Evolutionary conservation across 2,113 vertebrate species (phyloP).

Genomic region (Boulengeromyrus knoepffleri): DNA sequence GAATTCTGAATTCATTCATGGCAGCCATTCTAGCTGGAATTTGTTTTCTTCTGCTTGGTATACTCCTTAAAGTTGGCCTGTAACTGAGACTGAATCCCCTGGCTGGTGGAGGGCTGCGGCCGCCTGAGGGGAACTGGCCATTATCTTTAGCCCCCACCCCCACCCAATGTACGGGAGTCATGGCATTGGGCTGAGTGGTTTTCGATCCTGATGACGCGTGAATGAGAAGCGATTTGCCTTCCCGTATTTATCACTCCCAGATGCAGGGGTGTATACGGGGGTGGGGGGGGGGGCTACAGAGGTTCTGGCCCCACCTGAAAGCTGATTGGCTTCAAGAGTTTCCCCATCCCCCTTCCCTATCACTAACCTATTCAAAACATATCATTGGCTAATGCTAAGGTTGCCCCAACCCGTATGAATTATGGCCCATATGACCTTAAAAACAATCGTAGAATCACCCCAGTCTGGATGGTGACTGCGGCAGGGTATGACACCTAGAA

Average conservation of each 20-base stretch:
- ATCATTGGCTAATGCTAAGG: not conserved
- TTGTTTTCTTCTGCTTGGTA: not conserved
- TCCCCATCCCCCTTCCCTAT: not conserved
- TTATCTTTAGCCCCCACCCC: not conserved
- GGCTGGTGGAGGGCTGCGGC: not conserved
- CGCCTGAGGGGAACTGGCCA: not conserved
- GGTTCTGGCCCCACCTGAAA: not conserved
- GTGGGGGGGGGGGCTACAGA: not conserved
- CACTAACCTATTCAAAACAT: not conserved
- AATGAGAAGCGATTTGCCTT: not conserved
- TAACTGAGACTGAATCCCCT: not conserved
- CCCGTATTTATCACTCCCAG: not conserved
- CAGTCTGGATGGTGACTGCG: not conserved
- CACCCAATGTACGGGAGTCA: not conserved
- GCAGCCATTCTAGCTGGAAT: not conserved
- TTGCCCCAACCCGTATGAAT: not conserved
- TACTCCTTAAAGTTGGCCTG: not conserved
- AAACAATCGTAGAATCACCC: not conserved
- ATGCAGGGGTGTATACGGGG: not conserved
- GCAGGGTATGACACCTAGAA: not conserved
- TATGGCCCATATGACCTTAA: not conserved
- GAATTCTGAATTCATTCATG: not conserved
- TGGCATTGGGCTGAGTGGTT: not conserved
- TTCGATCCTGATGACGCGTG: not conserved
- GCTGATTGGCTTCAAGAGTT: not conserved